Evolutionary conservation across 2,888 invertebrate genomes (phyloP).

Genomic region (Cyrtodaria siliqua): DNA sequence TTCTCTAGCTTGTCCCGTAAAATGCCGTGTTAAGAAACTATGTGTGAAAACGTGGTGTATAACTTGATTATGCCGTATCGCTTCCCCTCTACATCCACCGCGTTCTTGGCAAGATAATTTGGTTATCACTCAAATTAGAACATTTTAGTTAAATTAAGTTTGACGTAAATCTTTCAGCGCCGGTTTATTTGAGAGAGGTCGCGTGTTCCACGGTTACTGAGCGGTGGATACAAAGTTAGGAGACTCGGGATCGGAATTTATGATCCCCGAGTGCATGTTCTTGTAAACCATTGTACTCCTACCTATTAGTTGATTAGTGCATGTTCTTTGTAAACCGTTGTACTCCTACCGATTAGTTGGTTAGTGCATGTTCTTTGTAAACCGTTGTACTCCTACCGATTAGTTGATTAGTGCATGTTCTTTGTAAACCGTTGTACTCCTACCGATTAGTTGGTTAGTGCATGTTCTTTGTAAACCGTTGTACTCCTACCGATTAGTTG

Average conservation of each 20-base stretch:
- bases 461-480: too few relatives aligned
- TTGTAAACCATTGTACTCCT: too few relatives aligned
- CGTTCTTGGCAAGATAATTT: slow-evolving; percentile 39
- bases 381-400: too few relatives aligned
- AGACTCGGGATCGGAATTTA: not conserved
- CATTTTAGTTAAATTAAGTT: slow-evolving; percentile 58
- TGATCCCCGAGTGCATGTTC: slow-evolving; percentile 1
- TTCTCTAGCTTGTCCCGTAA: not conserved
- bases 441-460: too few relatives aligned
- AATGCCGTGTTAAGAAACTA: not conserved
- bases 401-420: too few relatives aligned
- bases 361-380: too few relatives aligned
- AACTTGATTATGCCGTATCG: slow-evolving; percentile 11
- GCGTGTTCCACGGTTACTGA: slow-evolving; percentile 7
- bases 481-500: too few relatives aligned
- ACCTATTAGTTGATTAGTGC: too few relatives aligned
- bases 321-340: too few relatives aligned
- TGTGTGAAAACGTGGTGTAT: slow-evolving; percentile 3
- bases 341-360: too few relatives aligned
- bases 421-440: too few relatives aligned
- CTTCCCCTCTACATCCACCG: not conserved
- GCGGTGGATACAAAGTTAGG: not conserved
- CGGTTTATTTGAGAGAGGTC: slow-evolving; percentile 24
- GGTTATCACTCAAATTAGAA: slow-evolving; percentile 44
- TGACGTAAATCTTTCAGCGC: slow-evolving; percentile 47